Evolutionary conservation across 2,797 vertebrate genomes (phyloP).

Genomic region (Liparis tanakae): DNA sequence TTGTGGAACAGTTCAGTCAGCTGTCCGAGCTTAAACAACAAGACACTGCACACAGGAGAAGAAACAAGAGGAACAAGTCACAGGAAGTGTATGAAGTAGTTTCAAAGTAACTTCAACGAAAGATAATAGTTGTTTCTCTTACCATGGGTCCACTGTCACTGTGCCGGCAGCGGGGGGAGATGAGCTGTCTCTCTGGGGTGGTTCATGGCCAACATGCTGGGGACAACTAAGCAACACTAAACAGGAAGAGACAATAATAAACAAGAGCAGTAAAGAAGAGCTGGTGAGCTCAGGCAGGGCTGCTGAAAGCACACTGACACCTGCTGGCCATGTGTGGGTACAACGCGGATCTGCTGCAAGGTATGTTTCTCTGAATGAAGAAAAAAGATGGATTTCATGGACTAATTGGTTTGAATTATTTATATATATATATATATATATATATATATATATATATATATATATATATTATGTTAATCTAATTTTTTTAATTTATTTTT

Average conservation of each 20-base stretch:
- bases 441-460: too few relatives aligned
- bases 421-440: too few relatives aligned
- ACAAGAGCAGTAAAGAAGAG: constrained; percentile 52
- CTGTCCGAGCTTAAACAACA: neutral
- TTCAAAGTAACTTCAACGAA: constrained; percentile 3
- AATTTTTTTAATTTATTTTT: too few relatives aligned
- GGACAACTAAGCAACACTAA: constrained; percentile 72
- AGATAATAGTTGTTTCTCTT: constrained; percentile 21
- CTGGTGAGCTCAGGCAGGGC: neutral
- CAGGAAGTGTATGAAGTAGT: neutral
- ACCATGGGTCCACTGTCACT: constrained; percentile 53
- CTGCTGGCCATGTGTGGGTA: constrained; percentile 51
- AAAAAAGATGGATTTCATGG: neutral
- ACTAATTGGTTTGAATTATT: neutral
- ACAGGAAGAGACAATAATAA: constrained; percentile 66
- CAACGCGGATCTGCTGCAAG: neutral
- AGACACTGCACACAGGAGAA: neutral
- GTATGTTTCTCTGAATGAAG: neutral
- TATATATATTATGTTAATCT: too few relatives aligned
- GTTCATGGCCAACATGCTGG: constrained; percentile 61
- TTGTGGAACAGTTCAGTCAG: neutral
- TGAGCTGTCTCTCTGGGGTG: constrained; percentile 12
- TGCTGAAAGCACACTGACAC: constrained; percentile 54
- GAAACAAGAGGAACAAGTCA: neutral
- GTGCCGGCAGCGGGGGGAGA: constrained; percentile 20